These are phyloP conservation scores for Actinia tenebrosa DNA, from an alignment of 64 coral and sea anemone genomes.

Conservation along the genomic window DNA sequence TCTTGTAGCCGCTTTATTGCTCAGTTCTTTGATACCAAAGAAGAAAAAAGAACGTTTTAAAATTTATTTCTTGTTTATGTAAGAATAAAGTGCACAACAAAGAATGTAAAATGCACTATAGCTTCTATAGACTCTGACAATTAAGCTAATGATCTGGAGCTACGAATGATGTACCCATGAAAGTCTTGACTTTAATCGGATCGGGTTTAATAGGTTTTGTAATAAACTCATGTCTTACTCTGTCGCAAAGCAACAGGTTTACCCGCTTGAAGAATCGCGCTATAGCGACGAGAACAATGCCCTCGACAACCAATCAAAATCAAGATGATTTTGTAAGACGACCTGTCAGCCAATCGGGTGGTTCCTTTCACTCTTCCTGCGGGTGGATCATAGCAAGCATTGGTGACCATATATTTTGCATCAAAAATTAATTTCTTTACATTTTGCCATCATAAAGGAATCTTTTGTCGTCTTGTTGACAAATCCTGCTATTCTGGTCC, in stretches of 20 bases:
- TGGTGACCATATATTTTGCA: slow-evolving; percentile 86
- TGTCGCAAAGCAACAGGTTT: slow-evolving; percentile 30
- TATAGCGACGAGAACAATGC: slow-evolving; percentile 17
- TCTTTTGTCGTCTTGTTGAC: slow-evolving; percentile 79
- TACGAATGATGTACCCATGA: not conserved
- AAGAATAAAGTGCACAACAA: not conserved
- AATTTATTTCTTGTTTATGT: not conserved
- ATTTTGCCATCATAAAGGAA: slow-evolving; percentile 59
- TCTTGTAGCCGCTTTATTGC: slow-evolving; percentile 28
- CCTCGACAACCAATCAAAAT: slow-evolving; percentile 43
- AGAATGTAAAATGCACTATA: not conserved
- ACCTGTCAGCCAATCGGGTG: slow-evolving; percentile 73
- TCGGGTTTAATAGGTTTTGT: not conserved
- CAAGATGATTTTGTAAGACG: slow-evolving; percentile 45
- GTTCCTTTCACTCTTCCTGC: slow-evolving; percentile 41
- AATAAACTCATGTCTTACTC: not conserved
- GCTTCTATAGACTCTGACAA: not conserved
- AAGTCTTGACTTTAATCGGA: not conserved
- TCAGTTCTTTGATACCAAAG: slow-evolving; percentile 44
- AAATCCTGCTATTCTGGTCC: slow-evolving; percentile 22
- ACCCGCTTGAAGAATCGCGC: slow-evolving; percentile 34
- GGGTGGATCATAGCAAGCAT: slow-evolving; percentile 77
- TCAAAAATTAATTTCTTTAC: slow-evolving; percentile 50
- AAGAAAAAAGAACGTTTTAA: not conserved
- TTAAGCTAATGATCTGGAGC: not conserved